Conservation (phyloP, 2,113 vertebrate genomes). For the Haemorhous mexicanus region DNA sequence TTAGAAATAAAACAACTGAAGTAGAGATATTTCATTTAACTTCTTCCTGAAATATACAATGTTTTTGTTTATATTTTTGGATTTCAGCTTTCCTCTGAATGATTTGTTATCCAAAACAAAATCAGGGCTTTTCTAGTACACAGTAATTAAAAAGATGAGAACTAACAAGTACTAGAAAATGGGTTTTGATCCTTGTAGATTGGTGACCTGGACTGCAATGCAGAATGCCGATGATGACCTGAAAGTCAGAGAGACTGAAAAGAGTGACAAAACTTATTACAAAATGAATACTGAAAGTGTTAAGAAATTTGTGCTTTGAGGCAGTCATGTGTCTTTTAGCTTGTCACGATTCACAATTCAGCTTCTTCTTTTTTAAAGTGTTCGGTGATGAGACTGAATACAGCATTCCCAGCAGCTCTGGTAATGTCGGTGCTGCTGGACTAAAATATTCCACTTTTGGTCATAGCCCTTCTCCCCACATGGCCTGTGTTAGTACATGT, state of each 20-base stretch:
- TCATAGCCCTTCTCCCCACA: neutral
- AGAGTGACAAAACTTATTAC: neutral
- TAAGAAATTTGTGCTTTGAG: neutral
- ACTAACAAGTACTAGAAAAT: neutral
- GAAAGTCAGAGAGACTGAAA: neutral
- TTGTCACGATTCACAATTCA: neutral
- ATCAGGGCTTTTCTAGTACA: neutral
- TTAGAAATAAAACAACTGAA: neutral
- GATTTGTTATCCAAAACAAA: neutral
- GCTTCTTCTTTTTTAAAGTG: neutral
- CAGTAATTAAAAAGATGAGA: neutral
- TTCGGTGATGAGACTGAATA: neutral
- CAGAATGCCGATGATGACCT: neutral
- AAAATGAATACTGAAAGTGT: neutral
- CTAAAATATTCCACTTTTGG: neutral
- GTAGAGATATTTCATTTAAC: neutral
- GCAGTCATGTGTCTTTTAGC: neutral
- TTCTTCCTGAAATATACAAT: neutral
- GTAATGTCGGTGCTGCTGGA: neutral
- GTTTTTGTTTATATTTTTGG: neutral
- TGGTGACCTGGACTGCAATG: neutral
- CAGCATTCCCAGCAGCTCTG: neutral
- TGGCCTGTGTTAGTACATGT: neutral
- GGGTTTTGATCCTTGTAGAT: neutral
- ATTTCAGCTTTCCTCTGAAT: neutral